Evolutionary conservation across 2,113 vertebrate species (phyloP).

Genomic region (Sarotherodon lohbergeri): DNA sequence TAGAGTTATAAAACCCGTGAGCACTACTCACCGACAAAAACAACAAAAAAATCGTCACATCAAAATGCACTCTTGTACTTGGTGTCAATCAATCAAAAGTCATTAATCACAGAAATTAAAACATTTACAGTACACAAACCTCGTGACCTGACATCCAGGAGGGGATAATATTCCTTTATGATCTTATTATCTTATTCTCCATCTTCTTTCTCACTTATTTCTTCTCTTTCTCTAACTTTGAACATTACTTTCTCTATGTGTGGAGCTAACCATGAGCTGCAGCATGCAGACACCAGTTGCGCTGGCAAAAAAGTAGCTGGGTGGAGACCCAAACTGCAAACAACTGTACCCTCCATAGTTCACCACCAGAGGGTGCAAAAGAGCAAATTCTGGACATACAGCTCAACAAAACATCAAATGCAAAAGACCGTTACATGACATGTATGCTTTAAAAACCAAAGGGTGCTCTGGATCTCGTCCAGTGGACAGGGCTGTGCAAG

Average conservation of each 20-base stretch:
- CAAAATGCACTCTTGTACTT: background rate
- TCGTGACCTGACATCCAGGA: background rate
- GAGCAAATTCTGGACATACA: rapidly evolving
- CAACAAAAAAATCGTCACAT: background rate
- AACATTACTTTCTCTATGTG: rapidly evolving
- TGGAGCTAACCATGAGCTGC: rapidly evolving
- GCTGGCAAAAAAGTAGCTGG: rapidly evolving
- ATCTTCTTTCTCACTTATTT: background rate
- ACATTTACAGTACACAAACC: background rate
- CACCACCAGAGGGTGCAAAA: background rate
- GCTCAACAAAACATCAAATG: background rate
- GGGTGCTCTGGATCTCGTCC: background rate
- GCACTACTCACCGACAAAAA: rapidly evolving
- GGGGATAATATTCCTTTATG: background rate
- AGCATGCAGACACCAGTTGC: background rate
- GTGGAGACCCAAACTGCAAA: background rate
- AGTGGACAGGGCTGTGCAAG: background rate
- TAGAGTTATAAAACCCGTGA: background rate
- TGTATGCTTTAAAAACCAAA: background rate
- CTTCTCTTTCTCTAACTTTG: background rate
- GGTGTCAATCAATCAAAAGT: background rate
- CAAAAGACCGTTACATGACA: rapidly evolving
- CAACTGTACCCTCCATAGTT: background rate
- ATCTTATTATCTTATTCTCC: background rate
- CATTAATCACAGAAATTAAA: background rate